These are phyloP conservation scores for Zonitis immaculata DNA, from an alignment of 2,888 invertebrate genomes.

Conservation along the genomic window DNA sequence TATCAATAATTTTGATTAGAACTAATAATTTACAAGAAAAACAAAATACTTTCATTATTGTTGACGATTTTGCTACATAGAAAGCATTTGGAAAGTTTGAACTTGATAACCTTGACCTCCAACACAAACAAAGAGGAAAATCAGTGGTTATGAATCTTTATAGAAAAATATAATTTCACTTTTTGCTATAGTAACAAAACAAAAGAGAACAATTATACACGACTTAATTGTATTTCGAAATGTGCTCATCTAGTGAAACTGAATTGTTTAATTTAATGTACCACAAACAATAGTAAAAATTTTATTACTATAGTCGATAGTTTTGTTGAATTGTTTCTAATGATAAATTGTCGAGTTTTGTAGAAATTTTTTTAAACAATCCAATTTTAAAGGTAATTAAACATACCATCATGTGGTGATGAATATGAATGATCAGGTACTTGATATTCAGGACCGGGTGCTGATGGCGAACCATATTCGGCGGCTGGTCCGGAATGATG, in stretches of 20 bases:
- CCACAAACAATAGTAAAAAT: no score
- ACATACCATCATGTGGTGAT: slow-evolving; percentile 24
- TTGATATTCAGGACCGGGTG: slow-evolving; percentile 28
- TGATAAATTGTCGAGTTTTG: not conserved
- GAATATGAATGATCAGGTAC: slow-evolving; percentile 25
- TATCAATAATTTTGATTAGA: no score
- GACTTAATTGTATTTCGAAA: slow-evolving; percentile 12
- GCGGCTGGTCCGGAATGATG: slow-evolving; percentile 20
- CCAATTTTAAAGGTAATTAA: not conserved
- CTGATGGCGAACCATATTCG: slow-evolving; percentile 33
- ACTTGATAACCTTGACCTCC: slow-evolving; percentile 8
- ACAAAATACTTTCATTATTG: slow-evolving; percentile 14
- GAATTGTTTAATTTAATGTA: no score
- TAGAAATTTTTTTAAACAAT: not conserved
- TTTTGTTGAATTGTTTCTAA: no score
- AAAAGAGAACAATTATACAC: slow-evolving; percentile 4
- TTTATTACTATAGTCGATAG: no score
- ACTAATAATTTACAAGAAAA: no score
- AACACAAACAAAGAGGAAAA: not conserved
- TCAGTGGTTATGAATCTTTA: not conserved
- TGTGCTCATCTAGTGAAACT: no score
- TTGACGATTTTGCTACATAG: slow-evolving; percentile 4
- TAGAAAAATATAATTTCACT: not conserved
- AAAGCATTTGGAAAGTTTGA: slow-evolving; percentile 14
- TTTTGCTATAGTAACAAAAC: not conserved